Percentiles rank a stretch among this genome's conserved stretches.
Evolutionary conservation across 2,888 invertebrate species (phyloP).

Genomic region (Heliconius hortense): DNA sequence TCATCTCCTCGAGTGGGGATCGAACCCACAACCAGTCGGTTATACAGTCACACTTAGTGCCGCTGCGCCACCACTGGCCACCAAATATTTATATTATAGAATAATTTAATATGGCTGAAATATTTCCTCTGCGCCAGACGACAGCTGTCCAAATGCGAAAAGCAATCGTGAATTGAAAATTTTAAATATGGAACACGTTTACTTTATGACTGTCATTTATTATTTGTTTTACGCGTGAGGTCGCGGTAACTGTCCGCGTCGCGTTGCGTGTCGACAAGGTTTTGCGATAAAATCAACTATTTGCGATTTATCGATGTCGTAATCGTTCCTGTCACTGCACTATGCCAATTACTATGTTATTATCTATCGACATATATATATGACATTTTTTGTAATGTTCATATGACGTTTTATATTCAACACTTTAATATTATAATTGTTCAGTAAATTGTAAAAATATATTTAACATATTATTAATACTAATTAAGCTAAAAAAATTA

Average conservation of each 20-base stretch:
- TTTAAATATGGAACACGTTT: conserved; percentile 45
- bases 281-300: conserved; percentile 43
- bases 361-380: conserved; percentile 12
- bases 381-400: neutral
- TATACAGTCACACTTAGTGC: too few relatives aligned
- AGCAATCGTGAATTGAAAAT: conserved; percentile 44
- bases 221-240: conserved; percentile 46
- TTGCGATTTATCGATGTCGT: conserved; percentile 43
- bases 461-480: neutral
- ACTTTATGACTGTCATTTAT: conserved; percentile 46
- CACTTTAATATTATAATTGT: neutral
- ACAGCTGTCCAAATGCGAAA: conserved; percentile 57
- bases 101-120: conserved; percentile 35
- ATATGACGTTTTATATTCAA: neutral
- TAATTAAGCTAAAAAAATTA: neutral
- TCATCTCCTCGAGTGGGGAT: too few relatives aligned
- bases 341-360: conserved; percentile 26
- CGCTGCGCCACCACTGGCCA: too few relatives aligned
- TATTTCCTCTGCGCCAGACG: conserved; percentile 50
- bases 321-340: conserved; percentile 41
- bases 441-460: neutral
- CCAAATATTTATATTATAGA: neutral
- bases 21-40: too few relatives aligned
- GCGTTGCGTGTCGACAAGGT: conserved; percentile 42
- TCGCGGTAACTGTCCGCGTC: conserved; percentile 45